phyloP scores from a whole-genome alignment of 2,797 vertebrate genomes.

The Tapera naevia region DNA sequence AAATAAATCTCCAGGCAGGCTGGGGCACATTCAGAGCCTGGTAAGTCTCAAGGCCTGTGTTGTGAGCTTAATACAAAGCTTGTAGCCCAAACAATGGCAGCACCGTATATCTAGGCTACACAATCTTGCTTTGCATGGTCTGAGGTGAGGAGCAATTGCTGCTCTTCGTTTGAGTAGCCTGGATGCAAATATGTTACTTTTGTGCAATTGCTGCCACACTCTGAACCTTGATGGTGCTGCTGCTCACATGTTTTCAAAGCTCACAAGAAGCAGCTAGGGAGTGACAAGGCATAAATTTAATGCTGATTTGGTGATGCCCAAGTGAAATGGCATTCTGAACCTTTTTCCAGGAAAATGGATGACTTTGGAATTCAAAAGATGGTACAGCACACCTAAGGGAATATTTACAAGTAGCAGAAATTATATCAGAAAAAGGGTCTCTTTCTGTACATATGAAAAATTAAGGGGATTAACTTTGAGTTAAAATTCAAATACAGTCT shows the following conservation, averaged over 20 bases:
- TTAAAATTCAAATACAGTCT: background rate
- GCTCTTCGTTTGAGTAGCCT: background rate
- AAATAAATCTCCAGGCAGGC: background rate
- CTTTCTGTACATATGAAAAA: background rate
- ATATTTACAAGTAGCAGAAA: background rate
- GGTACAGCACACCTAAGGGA: background rate
- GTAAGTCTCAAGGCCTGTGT: background rate
- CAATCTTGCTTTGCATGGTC: fast-evolving
- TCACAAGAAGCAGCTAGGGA: background rate
- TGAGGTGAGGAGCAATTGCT: background rate
- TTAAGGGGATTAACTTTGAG: background rate
- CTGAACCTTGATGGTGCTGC: background rate
- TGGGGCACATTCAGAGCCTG: fast-evolving
- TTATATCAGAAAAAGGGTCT: background rate
- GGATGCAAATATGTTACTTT: background rate
- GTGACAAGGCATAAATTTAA: background rate
- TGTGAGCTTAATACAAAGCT: background rate
- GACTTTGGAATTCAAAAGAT: background rate
- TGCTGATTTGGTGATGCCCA: background rate
- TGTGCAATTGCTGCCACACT: background rate
- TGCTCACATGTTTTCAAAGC: background rate
- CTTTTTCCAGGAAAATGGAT: background rate
- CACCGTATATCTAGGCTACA: background rate
- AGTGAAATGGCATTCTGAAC: background rate
- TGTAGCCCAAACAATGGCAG: background rate